Percentiles rank a stretch among this genome's conserved stretches.
Conservation (phyloP, 2,797 vertebrate species). For the Phrynocephalus vlangalii region DNA sequence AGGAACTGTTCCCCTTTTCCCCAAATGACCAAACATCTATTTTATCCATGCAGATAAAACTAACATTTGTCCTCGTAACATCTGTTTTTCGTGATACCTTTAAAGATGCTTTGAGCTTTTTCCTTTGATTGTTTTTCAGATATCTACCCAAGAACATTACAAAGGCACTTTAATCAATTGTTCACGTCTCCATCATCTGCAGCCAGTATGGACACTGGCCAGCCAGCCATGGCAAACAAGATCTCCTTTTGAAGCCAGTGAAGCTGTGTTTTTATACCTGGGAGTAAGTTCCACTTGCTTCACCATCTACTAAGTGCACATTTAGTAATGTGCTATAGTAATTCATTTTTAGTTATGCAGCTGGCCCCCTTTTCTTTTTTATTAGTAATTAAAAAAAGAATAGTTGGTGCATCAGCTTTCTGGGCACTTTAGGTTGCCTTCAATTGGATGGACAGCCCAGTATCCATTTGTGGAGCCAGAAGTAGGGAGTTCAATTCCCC, state of each 20-base stretch:
- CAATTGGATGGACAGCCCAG: too few species aligned
- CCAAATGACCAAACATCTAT: not conserved
- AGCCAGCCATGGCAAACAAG: not conserved
- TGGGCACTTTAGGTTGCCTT: not conserved
- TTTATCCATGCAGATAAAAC: accelerated
- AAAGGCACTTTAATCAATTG: not conserved
- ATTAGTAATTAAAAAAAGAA: not conserved
- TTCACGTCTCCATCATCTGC: not conserved
- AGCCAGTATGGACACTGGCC: not conserved
- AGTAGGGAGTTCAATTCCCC: too few species aligned
- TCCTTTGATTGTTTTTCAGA: slow-evolving; percentile 9
- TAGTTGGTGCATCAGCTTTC: not conserved
- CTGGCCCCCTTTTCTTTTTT: not conserved
- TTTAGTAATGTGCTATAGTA: not conserved
- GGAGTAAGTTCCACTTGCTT: not conserved
- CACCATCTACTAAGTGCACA: not conserved
- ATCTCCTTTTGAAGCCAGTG: not conserved
- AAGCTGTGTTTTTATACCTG: not conserved
- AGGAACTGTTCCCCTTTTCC: not conserved
- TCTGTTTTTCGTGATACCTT: not conserved
- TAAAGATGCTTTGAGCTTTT: slow-evolving; percentile 7
- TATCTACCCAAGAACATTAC: not conserved
- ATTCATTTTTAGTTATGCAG: not conserved
- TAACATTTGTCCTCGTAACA: not conserved
- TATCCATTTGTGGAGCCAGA: too few species aligned